Percentiles rank a stretch among this genome's conserved stretches.
phyloP scores from a whole-genome alignment of 2,797 vertebrate species.

The Propithecus perrieri region DNA sequence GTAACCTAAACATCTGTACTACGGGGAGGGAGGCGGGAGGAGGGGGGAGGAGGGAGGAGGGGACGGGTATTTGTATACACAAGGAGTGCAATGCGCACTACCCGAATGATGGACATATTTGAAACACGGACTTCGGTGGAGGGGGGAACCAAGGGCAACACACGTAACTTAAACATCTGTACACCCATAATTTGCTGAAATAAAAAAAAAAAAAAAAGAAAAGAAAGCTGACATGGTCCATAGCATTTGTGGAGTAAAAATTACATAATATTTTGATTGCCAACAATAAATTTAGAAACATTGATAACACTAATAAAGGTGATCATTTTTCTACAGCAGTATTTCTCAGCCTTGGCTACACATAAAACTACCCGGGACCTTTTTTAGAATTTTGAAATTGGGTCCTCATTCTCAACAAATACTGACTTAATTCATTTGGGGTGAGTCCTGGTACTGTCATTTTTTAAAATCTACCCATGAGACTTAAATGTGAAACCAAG shows the following conservation, averaged over 20 bases:
- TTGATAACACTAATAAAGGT: constrained; percentile 9
- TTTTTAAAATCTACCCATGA: not conserved
- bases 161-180: no score
- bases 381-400: constrained; percentile 45
- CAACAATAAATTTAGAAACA: constrained; percentile 24
- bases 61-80: no score
- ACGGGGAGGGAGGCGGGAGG: no score
- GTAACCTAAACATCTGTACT: no score
- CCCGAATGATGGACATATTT: no score
- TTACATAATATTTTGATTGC: not conserved
- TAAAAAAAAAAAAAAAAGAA: no score
- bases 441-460: not conserved
- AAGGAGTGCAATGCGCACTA: no score
- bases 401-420: constrained; percentile 28
- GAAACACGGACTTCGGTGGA: no score
- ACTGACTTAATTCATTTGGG: constrained; percentile 18
- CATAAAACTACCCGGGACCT: not conserved
- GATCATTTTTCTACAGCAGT: constrained; percentile 5
- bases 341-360: not conserved
- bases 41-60: no score
- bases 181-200: no score
- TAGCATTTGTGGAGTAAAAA: constrained; percentile 39
- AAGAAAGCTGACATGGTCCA: not conserved
- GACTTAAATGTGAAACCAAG: constrained; percentile 36
- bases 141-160: no score